Percentiles rank a stretch among this genome's conserved stretches.
phyloP scores from a whole-genome alignment of 92 coral and sea anemone genomes.

The Zoanthus solanderi region DNA sequence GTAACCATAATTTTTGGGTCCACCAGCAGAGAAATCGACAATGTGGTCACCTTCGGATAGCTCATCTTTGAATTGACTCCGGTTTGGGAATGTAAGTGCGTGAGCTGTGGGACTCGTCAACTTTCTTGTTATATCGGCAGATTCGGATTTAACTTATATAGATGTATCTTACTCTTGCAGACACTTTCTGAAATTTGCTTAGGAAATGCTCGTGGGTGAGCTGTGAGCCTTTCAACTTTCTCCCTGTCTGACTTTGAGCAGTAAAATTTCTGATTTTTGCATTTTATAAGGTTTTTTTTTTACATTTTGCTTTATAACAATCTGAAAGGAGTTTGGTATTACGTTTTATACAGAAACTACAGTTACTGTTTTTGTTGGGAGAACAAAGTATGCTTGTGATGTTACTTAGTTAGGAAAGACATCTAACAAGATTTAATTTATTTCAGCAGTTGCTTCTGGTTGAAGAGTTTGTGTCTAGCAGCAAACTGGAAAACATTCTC shows the following conservation, averaged over 20 bases:
- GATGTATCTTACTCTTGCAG: slow-evolving; percentile 35
- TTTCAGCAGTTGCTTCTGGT: neutral
- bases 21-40: too few relatives aligned
- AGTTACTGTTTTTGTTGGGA: neutral
- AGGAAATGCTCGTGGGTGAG: slow-evolving; percentile 6
- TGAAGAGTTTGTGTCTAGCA: neutral
- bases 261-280: neutral
- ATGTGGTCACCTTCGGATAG: too few relatives aligned
- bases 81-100: slow-evolving; percentile 33
- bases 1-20: too few relatives aligned
- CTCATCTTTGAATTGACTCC: neutral
- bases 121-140: neutral
- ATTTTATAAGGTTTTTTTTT: neutral
- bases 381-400: neutral
- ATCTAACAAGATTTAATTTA: neutral
- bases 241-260: too few relatives aligned
- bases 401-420: neutral
- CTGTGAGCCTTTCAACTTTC: neutral
- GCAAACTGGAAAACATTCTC: neutral
- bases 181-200: slow-evolving; percentile 29
- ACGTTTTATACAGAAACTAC: neutral
- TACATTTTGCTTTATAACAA: neutral
- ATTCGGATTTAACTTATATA: neutral
- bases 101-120: slow-evolving; percentile 33
- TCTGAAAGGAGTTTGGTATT: neutral